phyloP scores from a whole-genome alignment of 30 jellyfish, hydroid and myxozoan genomes.

The Pelagia noctiluca region DNA sequence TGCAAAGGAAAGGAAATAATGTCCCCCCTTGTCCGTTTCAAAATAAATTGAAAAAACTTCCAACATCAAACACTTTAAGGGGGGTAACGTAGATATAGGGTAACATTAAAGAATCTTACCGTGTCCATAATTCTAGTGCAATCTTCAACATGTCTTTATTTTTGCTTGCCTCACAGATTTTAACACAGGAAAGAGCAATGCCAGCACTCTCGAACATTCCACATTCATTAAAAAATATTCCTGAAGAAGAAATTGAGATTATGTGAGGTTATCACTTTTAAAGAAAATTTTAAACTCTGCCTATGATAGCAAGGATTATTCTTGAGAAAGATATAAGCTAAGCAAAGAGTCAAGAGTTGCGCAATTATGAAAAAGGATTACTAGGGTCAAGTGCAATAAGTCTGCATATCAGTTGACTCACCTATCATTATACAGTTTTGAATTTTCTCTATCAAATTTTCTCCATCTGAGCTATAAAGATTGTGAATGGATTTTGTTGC shows the following conservation, averaged over 20 bases:
- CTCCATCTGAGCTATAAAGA: not conserved
- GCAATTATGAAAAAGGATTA: too few relatives aligned
- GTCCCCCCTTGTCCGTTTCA: too few relatives aligned
- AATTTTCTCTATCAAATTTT: not conserved
- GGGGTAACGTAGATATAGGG: too few relatives aligned
- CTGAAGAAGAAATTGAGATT: conserved; percentile 16
- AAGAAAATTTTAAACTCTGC: not conserved
- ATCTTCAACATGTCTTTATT: conserved; percentile 26
- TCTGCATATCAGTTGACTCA: conserved; percentile 9
- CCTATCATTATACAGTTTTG: conserved; percentile 45
- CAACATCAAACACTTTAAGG: too few relatives aligned
- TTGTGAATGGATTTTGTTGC: conserved; percentile 36
- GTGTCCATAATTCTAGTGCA: conserved; percentile 74
- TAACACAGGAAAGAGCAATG: conserved; percentile 61
- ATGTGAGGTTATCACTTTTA: not conserved
- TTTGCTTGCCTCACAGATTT: conserved; percentile 59
- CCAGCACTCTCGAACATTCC: conserved; percentile 86
- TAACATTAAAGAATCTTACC: conserved; percentile 34
- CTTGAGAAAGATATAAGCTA: not conserved
- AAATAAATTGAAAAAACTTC: too few relatives aligned
- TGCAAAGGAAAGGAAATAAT: too few relatives aligned
- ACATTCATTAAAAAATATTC: conserved; percentile 78
- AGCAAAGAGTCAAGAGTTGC: too few relatives aligned
- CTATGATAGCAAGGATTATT: not conserved
- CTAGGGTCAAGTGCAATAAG: not conserved